Evolutionary conservation across 2,888 invertebrate genomes (phyloP).

Genomic region (Ectemnius continuus): DNA sequence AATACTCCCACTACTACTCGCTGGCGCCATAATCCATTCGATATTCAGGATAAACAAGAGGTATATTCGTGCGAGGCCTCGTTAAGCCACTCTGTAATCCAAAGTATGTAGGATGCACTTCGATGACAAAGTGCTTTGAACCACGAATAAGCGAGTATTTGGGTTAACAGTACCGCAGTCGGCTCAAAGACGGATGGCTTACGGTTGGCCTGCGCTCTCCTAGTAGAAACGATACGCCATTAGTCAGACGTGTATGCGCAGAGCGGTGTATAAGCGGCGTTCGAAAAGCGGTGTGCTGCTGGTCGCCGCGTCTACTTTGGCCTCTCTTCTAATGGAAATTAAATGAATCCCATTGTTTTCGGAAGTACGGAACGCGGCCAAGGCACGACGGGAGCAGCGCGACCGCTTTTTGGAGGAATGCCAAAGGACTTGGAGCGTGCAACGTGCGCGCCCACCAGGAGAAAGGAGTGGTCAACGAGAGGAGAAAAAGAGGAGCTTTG

Average conservation of each 20-base stretch:
- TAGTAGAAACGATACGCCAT: not conserved
- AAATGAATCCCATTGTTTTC: slow-evolving; percentile 61
- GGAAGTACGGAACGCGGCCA: slow-evolving; percentile 45
- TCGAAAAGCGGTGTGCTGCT: too few relatives aligned
- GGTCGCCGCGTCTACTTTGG: not conserved
- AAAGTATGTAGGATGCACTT: too few relatives aligned
- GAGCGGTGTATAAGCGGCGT: not conserved
- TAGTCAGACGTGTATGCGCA: not conserved
- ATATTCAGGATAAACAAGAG: too few relatives aligned
- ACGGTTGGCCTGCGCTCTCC: not conserved
- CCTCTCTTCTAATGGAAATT: slow-evolving; percentile 56
- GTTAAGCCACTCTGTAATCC: too few relatives aligned
- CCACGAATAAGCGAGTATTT: not conserved
- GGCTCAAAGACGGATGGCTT: not conserved
- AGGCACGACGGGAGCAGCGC: not conserved
- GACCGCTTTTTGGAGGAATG: too few relatives aligned
- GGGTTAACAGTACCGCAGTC: not conserved
- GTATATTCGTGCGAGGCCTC: too few relatives aligned
- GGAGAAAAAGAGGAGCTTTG: slow-evolving; percentile 3
- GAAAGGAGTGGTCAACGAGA: not conserved
- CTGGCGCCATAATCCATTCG: too few relatives aligned
- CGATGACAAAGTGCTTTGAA: not conserved
- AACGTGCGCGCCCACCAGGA: not conserved
- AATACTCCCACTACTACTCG: too few relatives aligned
- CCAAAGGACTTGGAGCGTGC: not conserved